Evolutionary conservation across 2,113 vertebrate genomes (phyloP).

Genomic region (Acrocephalus kingi): DNA sequence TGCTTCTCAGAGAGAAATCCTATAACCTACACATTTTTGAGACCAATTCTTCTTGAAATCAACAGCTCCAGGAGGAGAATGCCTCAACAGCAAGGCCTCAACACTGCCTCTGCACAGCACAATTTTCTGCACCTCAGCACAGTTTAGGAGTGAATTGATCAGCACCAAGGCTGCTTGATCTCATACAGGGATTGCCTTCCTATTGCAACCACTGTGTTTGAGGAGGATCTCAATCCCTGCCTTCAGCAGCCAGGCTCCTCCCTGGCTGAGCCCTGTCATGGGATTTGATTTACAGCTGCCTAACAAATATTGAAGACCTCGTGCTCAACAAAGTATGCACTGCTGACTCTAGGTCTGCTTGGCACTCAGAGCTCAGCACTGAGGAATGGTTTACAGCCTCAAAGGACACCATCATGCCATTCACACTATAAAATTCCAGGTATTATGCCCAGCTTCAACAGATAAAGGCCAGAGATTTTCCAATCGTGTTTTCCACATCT

Average conservation of each 20-base stretch:
- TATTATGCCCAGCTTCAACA: not conserved
- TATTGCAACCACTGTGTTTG: fast-evolving
- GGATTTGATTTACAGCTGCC: not conserved
- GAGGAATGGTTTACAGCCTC: not conserved
- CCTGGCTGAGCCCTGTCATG: not conserved
- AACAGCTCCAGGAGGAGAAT: not conserved
- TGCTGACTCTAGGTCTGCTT: not conserved
- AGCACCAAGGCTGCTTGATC: not conserved
- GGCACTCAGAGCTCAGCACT: not conserved
- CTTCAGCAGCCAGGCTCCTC: not conserved
- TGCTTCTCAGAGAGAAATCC: not conserved
- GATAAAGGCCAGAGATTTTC: not conserved
- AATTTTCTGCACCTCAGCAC: not conserved
- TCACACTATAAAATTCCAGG: not conserved
- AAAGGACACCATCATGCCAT: not conserved
- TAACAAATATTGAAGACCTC: not conserved
- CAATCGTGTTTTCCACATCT: not conserved
- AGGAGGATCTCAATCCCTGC: not conserved
- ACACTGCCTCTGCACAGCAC: not conserved
- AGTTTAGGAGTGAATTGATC: not conserved
- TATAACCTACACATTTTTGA: not conserved
- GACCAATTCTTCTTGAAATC: not conserved
- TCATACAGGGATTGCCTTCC: not conserved
- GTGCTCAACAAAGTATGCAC: not conserved
- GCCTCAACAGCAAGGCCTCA: not conserved